Evolutionary conservation across 2,797 vertebrate genomes (phyloP).

Genomic region (Sparus aurata): DNA sequence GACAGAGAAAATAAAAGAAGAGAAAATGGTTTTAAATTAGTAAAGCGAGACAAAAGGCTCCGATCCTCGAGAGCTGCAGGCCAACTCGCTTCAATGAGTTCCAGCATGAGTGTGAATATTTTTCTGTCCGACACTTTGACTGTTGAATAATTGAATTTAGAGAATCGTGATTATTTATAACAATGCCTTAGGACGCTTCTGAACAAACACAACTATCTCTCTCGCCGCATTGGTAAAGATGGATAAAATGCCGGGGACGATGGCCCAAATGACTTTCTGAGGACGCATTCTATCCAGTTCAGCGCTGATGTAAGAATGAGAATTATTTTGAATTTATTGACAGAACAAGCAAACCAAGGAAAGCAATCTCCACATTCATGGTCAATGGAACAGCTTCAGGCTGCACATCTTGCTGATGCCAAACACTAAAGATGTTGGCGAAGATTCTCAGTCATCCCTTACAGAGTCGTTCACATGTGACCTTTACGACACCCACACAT

Average conservation of each 20-base stretch:
- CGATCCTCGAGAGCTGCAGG: conserved; percentile 7
- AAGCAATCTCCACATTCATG: conserved; percentile 36
- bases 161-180: conserved; percentile 53
- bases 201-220: conserved; percentile 46
- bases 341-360: conserved; percentile 33
- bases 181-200: conserved; percentile 32
- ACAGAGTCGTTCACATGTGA: too few species aligned
- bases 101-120: conserved; percentile 24
- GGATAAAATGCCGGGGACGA: conserved; percentile 25
- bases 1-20: neutral
- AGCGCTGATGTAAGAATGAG: conserved; percentile 15
- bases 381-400: conserved; percentile 27
- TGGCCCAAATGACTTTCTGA: conserved; percentile 6
- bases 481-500: too few species aligned
- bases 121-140: conserved; percentile 21
- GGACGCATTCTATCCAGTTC: conserved; percentile 31
- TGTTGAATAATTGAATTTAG: conserved; percentile 54
- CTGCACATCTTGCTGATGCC: conserved; percentile 33
- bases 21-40: conserved; percentile 8
- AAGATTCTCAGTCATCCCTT: too few species aligned
- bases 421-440: conserved; percentile 20
- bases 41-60: conserved; percentile 1
- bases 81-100: conserved; percentile 9
- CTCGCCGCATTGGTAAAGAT: conserved; percentile 23
- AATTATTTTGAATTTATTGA: conserved; percentile 53